Evolutionary conservation across 2,113 vertebrate species (phyloP).

Genomic region (Bos javanicus): DNA sequence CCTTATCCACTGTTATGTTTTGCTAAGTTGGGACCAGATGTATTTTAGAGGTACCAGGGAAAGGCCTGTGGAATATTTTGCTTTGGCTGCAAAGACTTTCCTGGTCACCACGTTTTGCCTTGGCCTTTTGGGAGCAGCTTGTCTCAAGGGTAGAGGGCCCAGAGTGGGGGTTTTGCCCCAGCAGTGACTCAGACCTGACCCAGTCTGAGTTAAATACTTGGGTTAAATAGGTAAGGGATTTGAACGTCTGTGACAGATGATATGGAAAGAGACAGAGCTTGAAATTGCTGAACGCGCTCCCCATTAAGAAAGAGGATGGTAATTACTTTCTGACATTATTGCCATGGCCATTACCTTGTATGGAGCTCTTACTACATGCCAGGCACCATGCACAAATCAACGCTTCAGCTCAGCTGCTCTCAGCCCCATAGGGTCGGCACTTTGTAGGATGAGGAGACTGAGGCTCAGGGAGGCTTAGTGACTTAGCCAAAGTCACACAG

Average conservation of each 20-base stretch:
- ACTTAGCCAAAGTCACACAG: not conserved
- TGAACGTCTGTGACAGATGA: not conserved
- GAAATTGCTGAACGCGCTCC: not conserved
- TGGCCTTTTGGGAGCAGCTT: not conserved
- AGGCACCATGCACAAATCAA: not conserved
- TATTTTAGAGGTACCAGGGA: not conserved
- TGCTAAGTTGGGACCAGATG: not conserved
- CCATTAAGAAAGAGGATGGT: not conserved
- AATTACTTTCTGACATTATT: not conserved
- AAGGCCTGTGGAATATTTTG: not conserved
- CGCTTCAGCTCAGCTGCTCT: not conserved
- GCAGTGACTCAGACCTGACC: not conserved
- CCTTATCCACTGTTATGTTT: not conserved
- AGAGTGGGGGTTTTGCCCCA: not conserved
- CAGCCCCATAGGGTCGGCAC: too few relatives aligned
- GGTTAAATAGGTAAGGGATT: not conserved
- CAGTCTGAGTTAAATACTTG: not conserved
- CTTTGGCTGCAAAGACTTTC: not conserved
- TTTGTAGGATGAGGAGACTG: not conserved
- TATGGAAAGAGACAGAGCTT: not conserved
- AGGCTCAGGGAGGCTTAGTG: not conserved
- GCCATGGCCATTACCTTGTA: not conserved
- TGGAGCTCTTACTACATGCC: not conserved
- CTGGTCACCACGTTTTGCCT: not conserved
- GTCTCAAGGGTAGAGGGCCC: not conserved